Conservation (phyloP, 2,113 vertebrate genomes). For the Ptychochromis oligacanthus region DNA sequence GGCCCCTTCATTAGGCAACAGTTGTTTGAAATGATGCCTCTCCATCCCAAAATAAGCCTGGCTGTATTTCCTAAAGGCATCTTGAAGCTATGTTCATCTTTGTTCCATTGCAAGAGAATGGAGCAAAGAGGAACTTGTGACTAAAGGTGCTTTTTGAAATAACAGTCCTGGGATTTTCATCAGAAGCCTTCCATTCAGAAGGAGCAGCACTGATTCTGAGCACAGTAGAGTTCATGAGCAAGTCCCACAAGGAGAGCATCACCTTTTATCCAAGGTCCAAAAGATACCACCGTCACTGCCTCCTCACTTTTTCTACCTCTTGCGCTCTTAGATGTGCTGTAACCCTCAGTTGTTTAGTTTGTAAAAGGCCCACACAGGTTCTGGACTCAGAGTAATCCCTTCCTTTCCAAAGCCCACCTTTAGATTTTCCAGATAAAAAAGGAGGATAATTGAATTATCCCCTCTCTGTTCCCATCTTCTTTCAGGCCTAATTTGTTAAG, state of each 20-base stretch:
- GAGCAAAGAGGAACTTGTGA: background rate
- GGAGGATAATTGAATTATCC: slow-evolving; percentile 92
- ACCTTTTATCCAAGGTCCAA: slow-evolving; percentile 47
- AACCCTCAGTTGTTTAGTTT: slow-evolving; percentile 79
- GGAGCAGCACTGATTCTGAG: background rate
- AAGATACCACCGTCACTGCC: slow-evolving; percentile 24
- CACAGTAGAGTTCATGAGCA: background rate
- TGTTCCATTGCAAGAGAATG: background rate
- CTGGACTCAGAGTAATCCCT: slow-evolving; percentile 86
- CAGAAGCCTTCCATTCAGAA: slow-evolving; percentile 9
- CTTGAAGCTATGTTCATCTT: background rate
- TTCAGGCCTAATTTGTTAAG: slow-evolving; percentile 86
- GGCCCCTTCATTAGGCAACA: background rate
- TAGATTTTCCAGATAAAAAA: slow-evolving; percentile 77
- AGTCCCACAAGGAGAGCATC: slow-evolving; percentile 1
- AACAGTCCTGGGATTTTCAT: background rate
- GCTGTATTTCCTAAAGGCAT: background rate
- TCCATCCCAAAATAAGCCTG: background rate
- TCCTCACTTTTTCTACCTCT: slow-evolving; percentile 66
- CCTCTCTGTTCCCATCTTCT: slow-evolving; percentile 71
- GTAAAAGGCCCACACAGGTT: slow-evolving; percentile 84
- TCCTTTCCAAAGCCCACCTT: slow-evolving; percentile 80
- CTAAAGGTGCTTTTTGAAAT: slow-evolving; percentile 19
- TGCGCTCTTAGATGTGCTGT: slow-evolving; percentile 77
- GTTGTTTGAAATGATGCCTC: slow-evolving; percentile 22